Evolutionary conservation across 2,113 vertebrate species (phyloP), one percentile per base, ranked within the genome.

Genomic region (Hepsetus odoe): DNA sequence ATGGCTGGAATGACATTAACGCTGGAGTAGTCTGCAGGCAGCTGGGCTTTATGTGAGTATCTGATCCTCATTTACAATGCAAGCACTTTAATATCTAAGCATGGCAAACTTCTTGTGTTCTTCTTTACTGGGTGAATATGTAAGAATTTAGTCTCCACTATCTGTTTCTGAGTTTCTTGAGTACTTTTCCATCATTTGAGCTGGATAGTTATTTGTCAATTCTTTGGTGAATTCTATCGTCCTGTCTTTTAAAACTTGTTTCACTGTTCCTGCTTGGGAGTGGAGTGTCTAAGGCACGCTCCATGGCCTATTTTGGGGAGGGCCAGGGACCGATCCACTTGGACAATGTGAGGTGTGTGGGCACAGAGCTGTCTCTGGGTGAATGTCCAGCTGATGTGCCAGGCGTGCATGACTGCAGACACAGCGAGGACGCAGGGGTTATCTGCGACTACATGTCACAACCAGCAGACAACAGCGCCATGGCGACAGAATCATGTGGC

Each of bases 291-390:
- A 95, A 94, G 89, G 93, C 93, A 30, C 92, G 91, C 46, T 91
- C 92, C 58, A 92, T 94, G 93, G 94, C 95, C 3, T 95, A 95
- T 89, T 95, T 95, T 70, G 94, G 94, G 0, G 93, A 94, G 86
- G 93, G 94, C 10, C 89, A 81, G 0, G 94, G 93, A 28, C 93
- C 93, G 18, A 94, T 96, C 82, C 94, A 95, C 72, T 82, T 96
- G 79, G 90, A 94, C 81, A 92, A 93, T 0, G 5, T 96, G 22
- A 90, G 85, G 51, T 96, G 95, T 84, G 89, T 82, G 0, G 95
- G 95, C 18, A 83, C 67, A 0, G 95, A 96, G 85, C 64, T 84
- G 44, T 91, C 88, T 1, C 83, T 95, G 1, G 95, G 94, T 12
- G 85, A 84, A 78, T 92, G 84, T 56, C 80, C 85, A 0, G 85